Conservation (phyloP, 2,113 vertebrate genomes). For the Trematomus loennbergii region DNA sequence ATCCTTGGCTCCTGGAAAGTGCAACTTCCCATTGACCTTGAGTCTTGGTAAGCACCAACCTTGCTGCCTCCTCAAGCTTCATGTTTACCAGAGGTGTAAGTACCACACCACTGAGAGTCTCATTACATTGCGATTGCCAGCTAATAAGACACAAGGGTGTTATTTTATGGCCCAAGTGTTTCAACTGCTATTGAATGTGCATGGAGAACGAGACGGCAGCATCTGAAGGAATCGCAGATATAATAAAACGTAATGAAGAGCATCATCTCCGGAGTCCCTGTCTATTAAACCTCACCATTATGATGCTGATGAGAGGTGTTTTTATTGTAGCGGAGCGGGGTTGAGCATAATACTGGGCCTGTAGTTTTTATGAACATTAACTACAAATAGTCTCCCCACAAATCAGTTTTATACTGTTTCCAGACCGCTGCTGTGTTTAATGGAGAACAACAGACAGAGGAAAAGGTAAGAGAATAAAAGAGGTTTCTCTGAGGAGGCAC, state of each 20-base stretch:
- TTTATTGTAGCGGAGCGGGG: constrained; percentile 23
- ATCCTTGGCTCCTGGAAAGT: background rate
- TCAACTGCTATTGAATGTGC: constrained; percentile 6
- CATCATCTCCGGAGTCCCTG: constrained; percentile 42
- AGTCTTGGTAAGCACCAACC: background rate
- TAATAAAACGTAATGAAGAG: constrained; percentile 65
- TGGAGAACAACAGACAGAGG: constrained; percentile 15
- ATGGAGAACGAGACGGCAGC: background rate
- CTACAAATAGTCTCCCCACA: constrained; percentile 51
- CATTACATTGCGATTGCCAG: constrained; percentile 40
- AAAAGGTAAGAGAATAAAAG: background rate
- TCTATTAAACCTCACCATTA: constrained; percentile 54
- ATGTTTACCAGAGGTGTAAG: constrained; percentile 1
- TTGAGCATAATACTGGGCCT: constrained; percentile 30
- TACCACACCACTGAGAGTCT: background rate
- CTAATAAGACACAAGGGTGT: constrained; percentile 53
- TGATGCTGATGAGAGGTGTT: constrained; percentile 52
- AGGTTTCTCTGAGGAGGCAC: background rate
- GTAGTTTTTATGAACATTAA: constrained; percentile 49
- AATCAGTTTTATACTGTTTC: constrained; percentile 37
- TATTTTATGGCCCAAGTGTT: constrained; percentile 20
- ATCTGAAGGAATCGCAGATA: constrained; percentile 26
- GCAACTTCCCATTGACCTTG: background rate
- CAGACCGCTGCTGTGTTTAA: constrained; percentile 32
- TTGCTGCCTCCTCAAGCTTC: background rate